These are phyloP conservation scores for Pseudomyrmex cubaensis DNA, from an alignment of 1,140 invertebrate genomes.

Conservation along the genomic window DNA sequence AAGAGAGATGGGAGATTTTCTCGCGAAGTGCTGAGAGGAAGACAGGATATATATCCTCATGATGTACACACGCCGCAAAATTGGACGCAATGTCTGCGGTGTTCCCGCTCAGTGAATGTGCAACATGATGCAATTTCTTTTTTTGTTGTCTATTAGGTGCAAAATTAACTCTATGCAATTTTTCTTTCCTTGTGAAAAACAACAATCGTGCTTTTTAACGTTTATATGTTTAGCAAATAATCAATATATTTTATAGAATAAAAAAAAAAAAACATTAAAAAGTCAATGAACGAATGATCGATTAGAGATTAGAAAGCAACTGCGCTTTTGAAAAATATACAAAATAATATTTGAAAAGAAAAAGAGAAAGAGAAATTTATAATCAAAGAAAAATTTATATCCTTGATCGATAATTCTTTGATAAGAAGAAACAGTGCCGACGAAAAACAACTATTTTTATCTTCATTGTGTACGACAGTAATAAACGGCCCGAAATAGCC, in stretches of 20 bases:
- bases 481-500: constrained; percentile 20
- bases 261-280: too few species aligned
- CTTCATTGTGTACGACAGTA: constrained; percentile 5
- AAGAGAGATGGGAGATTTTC: background rate
- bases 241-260: too few species aligned
- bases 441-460: constrained; percentile 28
- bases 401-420: background rate
- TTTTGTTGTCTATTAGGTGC: too few species aligned
- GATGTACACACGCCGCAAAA: background rate
- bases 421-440: background rate
- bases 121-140: constrained; percentile 13
- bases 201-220: too few species aligned
- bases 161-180: background rate
- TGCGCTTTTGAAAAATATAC: background rate
- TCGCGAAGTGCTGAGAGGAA: too few species aligned
- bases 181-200: too few species aligned
- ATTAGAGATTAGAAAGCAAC: background rate
- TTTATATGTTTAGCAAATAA: too few species aligned
- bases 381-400: background rate
- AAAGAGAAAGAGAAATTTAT: too few species aligned
- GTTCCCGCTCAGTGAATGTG: background rate
- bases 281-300: too few species aligned
- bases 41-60: background rate
- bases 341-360: background rate
- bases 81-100: background rate